These are phyloP conservation scores for Druceiella hillmani DNA, from an alignment of 2,888 invertebrate species.

Conservation along the genomic window DNA sequence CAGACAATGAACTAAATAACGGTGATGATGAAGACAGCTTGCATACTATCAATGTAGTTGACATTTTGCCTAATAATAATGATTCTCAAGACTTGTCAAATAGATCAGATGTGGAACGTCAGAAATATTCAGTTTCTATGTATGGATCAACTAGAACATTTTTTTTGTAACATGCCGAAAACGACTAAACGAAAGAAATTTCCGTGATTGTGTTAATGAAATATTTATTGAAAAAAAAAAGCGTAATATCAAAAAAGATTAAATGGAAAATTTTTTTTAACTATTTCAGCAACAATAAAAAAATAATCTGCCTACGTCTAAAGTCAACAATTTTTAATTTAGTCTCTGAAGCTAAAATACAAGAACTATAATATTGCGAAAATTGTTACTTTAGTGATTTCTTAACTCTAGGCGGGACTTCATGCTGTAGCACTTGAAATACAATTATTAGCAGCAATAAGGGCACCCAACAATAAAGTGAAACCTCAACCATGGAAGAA, in stretches of 20 bases:
- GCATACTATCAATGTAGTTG: constrained; percentile 4
- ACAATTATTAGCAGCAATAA: constrained; percentile 5
- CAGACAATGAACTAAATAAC: constrained; percentile 7
- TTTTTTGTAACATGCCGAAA: constrained; percentile 10
- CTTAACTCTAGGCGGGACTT: constrained; percentile 10
- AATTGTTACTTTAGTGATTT: constrained; percentile 8
- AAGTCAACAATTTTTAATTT: constrained; percentile 10
- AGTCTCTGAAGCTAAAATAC: constrained; percentile 11
- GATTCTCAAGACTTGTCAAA: constrained; percentile 9
- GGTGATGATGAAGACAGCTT: too few relatives aligned
- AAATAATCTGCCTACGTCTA: constrained; percentile 9
- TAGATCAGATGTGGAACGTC: constrained; percentile 10
- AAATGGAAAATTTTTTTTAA: constrained; percentile 11
- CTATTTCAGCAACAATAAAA: constrained; percentile 7
- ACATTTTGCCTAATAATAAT: constrained; percentile 8
- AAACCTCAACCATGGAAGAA: constrained; percentile 11
- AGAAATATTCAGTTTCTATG: constrained; percentile 10
- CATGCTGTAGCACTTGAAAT: constrained; percentile 10
- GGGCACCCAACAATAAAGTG: constrained; percentile 11
- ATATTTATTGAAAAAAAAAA: constrained; percentile 12
- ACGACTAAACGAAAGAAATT: constrained; percentile 10
- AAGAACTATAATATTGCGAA: constrained; percentile 9
- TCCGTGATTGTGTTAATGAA: constrained; percentile 8
- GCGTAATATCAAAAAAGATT: constrained; percentile 9
- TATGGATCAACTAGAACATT: constrained; percentile 10